Conservation (phyloP, 2,888 invertebrate genomes). For the Tiliacea citrago region DNA sequence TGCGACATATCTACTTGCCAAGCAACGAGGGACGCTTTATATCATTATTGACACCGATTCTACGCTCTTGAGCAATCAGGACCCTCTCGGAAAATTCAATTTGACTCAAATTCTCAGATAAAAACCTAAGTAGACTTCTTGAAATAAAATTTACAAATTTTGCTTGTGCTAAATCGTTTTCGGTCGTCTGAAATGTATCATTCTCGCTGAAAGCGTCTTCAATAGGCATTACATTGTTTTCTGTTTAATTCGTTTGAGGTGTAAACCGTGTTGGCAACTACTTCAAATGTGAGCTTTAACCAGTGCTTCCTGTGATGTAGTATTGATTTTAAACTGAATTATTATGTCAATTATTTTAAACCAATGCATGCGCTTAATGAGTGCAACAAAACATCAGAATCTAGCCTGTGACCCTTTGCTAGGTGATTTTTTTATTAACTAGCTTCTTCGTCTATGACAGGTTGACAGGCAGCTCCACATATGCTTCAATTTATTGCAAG, state of each 20-base stretch:
- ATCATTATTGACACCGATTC: constrained; percentile 8
- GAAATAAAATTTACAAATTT: constrained; percentile 11
- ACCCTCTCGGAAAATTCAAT: constrained; percentile 13
- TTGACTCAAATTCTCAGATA: constrained; percentile 5
- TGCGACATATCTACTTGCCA: constrained; percentile 3
- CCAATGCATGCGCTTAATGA: neutral
- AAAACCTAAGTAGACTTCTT: neutral
- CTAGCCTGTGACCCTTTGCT: neutral
- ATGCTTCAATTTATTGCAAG: neutral
- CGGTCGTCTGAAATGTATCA: constrained; percentile 33
- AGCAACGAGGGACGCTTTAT: constrained; percentile 1
- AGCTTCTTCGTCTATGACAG: neutral
- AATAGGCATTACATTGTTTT: constrained; percentile 55
- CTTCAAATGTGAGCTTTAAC: constrained; percentile 58
- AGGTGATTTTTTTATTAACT: neutral
- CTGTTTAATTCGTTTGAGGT: constrained; percentile 43
- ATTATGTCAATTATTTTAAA: constrained; percentile 46
- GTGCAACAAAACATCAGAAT: neutral
- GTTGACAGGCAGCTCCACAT: neutral
- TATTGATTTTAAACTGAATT: constrained; percentile 45
- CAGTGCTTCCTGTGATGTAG: constrained; percentile 44
- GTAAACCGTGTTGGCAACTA: constrained; percentile 52
- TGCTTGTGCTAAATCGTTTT: constrained; percentile 19
- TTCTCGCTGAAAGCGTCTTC: constrained; percentile 33
- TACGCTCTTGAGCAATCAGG: constrained; percentile 46